Evolutionary conservation across 1,140 invertebrate species (phyloP).

Genomic region (Dufourea novaeangliae): DNA sequence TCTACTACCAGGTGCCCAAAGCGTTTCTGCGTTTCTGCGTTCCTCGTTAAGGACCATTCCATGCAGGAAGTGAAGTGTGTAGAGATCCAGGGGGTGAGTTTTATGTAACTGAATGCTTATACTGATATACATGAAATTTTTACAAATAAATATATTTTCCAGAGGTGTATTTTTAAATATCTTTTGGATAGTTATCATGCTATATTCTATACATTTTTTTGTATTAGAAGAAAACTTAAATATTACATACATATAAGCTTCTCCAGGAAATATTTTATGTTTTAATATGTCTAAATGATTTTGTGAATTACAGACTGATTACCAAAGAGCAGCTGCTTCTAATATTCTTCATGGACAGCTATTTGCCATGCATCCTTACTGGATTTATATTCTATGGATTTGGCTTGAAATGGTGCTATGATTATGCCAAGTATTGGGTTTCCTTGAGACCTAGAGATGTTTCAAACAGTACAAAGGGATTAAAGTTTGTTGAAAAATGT

Average conservation of each 20-base stretch:
- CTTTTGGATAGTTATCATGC: not conserved
- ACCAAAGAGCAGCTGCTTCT: not conserved
- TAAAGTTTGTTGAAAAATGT: constrained; percentile 57
- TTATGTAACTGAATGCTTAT: not conserved
- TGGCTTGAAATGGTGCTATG: constrained; percentile 75
- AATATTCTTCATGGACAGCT: constrained; percentile 48
- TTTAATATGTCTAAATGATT: not conserved
- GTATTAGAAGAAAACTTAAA: not conserved
- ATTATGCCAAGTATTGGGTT: constrained; percentile 72
- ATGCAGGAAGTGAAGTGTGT: not conserved
- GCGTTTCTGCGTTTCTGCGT: too few species aligned
- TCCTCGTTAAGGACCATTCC: not conserved
- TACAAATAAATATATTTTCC: not conserved
- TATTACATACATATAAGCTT: not conserved
- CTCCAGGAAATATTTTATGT: not conserved
- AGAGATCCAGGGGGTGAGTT: not conserved
- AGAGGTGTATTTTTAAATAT: too few species aligned
- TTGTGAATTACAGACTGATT: not conserved
- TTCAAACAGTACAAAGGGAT: constrained; percentile 22
- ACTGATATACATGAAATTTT: constrained; percentile 3
- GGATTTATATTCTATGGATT: constrained; percentile 74
- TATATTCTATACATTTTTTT: not conserved
- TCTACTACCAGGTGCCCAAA: too few species aligned
- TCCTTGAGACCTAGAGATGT: constrained; percentile 58
- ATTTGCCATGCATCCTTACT: constrained; percentile 66